Base-by-base conservation (phyloP, 2,797 vertebrate species). In the Cynopterus sphinx region DNA sequence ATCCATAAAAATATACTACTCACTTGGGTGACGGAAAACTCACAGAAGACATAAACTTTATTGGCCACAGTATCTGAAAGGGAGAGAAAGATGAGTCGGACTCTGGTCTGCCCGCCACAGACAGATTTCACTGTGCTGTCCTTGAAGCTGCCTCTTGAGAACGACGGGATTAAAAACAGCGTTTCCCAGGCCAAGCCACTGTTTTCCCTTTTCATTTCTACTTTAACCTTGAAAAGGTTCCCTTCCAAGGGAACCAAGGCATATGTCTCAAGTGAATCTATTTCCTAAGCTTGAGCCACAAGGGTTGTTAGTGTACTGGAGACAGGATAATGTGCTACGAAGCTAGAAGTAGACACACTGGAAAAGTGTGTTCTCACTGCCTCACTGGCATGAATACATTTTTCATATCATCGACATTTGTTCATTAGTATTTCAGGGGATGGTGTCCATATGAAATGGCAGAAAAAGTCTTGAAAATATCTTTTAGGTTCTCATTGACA, bases 41-140 rank as follows among this genome's bases (percentile, higher is more conserved):
- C 87, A 97, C 98, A 99, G 65, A 98, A 98, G 96, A 99, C 97
- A 97, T 99, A 97, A 7, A 53, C 78, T 10, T 97, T 96, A 5
- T 88, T 98, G 97, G 97, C 65, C 77, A 99, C 98, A 0, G 99
- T 99, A 36, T 98, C 99, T 99, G 98, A 85, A 96, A 97, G 74
- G 2, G 39, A 74, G 46, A 96, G 75, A 87, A 10, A 73, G 28
- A 33, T 31, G 24, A 70, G 26, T 97, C 41, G 97, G 53, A 31
- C 5, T 61, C 68, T 26, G 13, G n/a, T 6, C 33, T 87, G 7
- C 3, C 41, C 0, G 36, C 4, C 15, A 39, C 19, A 33, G 41
- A 67, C 2, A n/a, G n/a, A 51, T 19, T 59, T 78, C n/a, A 16
- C 22, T 15, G 10, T 49, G 31, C 24, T 26, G 16, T 61, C 51